Evolutionary conservation across 2,797 vertebrate species (phyloP), one percentile per base, ranked within the genome.

Genomic region (Neostethus bicornis): DNA sequence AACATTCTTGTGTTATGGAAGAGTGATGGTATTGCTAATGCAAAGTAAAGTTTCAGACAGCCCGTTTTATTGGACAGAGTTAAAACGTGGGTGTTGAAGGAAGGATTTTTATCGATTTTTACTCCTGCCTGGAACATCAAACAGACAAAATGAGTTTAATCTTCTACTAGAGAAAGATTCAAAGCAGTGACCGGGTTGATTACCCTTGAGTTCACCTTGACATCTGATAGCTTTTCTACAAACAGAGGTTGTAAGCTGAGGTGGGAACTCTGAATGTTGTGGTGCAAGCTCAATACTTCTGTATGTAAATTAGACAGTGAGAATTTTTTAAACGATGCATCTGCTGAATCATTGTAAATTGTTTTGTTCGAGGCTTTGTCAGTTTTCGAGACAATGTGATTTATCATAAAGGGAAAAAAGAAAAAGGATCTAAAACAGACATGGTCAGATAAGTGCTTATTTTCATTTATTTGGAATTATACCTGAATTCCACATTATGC

Each of bases 341-440:
- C 85, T 85, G 85, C 70, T 75, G 73, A 77, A 58, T 66, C 78
- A 80, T 84, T 83, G 81, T 69, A 81, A 84, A 81, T 80, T 75
- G 84, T 88, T 87, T 86, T 79, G 87, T 87, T 85, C 68, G 59
- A 58, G 69, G 68, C 70, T 86, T 72, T 89, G 85, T 85, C 81
- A 83, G 79, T 75, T 82, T 84, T 84, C 86, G 87, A 87, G 84
- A 86, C 84, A 85, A 88, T 87, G 84, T 82, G 85, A 86, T 90
- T n/a, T 89, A 80, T 61, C 66, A 73, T 59, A 47, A 46, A 66
- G 77, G 35, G 50, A 76, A 57, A 35, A n/a, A 29, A 16, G 59
- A 66, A 65, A 35, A 61, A 55, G 50, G 20, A 51, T 61, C 51
- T 39, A 61, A 78, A 19, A 60, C 51, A 51, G 61, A 61, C 32